Base-by-base conservation (phyloP, 1,140 invertebrate genomes). In the Reticulitermes speratus region DNA sequence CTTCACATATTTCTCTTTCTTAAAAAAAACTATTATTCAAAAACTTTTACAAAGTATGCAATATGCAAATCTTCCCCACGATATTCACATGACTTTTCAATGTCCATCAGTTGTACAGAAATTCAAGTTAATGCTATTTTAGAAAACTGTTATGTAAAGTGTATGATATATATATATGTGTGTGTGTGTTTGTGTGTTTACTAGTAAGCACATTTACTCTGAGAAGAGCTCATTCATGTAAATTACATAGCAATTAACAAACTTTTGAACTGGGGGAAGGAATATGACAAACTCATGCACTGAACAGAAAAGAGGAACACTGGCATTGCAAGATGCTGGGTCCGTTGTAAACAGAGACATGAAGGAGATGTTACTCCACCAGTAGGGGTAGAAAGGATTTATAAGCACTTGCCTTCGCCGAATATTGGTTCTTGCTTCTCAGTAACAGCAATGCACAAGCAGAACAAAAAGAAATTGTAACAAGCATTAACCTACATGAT, bases 251-350 rank as follows among this genome's bases (percentile, higher is more conserved):
- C 25, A 75, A 75, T n/a, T 75, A 75, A 75, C 65, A 75, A 8
- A 75, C 25, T 75, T 75, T 16, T 30, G 65, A 75, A 16, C 14
- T 30, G n/a, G 65, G n/a, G 65, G 65, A 6, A 75, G n/a, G 65
- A 25, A 75, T 75, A 75, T 14, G 8, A 75, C 65, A 75, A 30
- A 75, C 8, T 75, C 65, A 75, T 75, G 65, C 65, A 75, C n/a
- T 75, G 8, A 75, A 75, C 25, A 75, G n/a, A 75, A 75, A 75
- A 75, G 25, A 30, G n/a, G n/a, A 75, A 75, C 65, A 75, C 65
- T 75, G 65, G n/a, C 65, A 75, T 75, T n/a, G n/a, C 65, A 75
- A 75, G 65, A 75, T 75, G 65, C 65, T 75, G 65, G 65, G n/a
- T 75, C 7, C 14, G 16, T 75, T 75, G 14, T 75, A 30, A 75